Conservation (phyloP, 2,888 invertebrate genomes). For the Spodoptera exigua region DNA sequence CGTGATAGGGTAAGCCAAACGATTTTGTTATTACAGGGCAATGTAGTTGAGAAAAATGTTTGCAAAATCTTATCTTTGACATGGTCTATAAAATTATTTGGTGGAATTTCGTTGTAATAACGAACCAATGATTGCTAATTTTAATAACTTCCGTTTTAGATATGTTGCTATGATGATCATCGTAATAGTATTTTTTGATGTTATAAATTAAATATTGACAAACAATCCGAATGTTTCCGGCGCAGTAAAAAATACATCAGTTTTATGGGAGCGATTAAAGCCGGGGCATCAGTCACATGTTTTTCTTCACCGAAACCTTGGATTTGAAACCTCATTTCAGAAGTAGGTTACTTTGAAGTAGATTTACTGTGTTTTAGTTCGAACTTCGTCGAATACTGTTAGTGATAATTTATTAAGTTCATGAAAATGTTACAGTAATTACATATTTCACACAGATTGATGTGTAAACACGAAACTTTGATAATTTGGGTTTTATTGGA, state of each 20-base stretch:
- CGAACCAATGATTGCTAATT: neutral
- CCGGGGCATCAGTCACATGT: constrained; percentile 59
- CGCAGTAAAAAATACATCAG: constrained; percentile 51
- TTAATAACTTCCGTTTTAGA: constrained; percentile 1
- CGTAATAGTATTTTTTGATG: constrained; percentile 14
- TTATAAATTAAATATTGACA: constrained; percentile 53
- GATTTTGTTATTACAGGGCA: constrained; percentile 45
- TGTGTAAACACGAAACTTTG: constrained; percentile 55
- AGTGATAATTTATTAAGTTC: constrained; percentile 76
- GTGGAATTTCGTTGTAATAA: neutral
- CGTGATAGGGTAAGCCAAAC: constrained; percentile 67
- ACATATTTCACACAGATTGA: constrained; percentile 64
- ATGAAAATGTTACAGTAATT: constrained; percentile 66
- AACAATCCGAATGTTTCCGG: constrained; percentile 57
- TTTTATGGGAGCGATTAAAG: constrained; percentile 69
- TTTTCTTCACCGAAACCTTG: constrained; percentile 68
- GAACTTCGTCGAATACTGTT: constrained; percentile 56
- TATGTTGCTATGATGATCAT: constrained; percentile 1
- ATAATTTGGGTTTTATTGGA: constrained; percentile 42
- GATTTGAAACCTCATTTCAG: constrained; percentile 69
- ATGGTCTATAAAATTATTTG: neutral
- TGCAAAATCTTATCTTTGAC: constrained; percentile 1
- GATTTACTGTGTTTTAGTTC: constrained; percentile 67
- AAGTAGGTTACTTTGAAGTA: constrained; percentile 80
- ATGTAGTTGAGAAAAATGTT: constrained; percentile 22